phyloP scores from a whole-genome alignment of 1,140 invertebrate genomes.

The Hylyphantes graminicola region DNA sequence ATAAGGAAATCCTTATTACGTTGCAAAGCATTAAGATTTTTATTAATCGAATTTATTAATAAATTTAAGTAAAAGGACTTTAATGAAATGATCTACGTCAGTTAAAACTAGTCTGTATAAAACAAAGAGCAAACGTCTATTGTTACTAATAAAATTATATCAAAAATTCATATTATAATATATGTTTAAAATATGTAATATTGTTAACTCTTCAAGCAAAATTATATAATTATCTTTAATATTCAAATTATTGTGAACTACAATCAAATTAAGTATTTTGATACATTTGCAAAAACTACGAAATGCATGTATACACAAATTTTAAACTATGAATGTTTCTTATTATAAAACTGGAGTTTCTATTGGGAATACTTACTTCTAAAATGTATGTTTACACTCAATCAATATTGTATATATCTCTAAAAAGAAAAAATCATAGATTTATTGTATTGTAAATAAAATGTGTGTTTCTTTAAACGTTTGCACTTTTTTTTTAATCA shows the following conservation, averaged over 20 bases:
- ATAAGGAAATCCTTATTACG: no score
- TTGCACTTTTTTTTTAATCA: not conserved
- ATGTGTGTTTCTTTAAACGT: conserved; percentile 26
- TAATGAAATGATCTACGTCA: no score
- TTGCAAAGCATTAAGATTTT: no score
- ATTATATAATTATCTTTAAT: not conserved
- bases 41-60: no score
- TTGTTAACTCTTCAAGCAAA: not conserved
- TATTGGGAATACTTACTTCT: conserved; percentile 27
- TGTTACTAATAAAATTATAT: not conserved
- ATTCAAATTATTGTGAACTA: conserved; percentile 22
- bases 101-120: no score
- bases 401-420: conserved; percentile 21
- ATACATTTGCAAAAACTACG: conserved; percentile 3
- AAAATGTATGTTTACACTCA: conserved; percentile 8
- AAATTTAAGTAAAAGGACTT: no score
- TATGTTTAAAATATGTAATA: no score
- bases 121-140: no score
- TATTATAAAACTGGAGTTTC: not conserved
- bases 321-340: conserved; percentile 22
- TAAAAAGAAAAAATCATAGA: conserved; percentile 10
- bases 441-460: conserved; percentile 42
- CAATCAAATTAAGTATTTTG: conserved; percentile 44
- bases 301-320: conserved; percentile 2
- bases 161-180: not conserved